Percentiles rank a stretch among this genome's conserved stretches.
phyloP scores from a whole-genome alignment of 2,888 invertebrate species.

The Tiliacea citrago region DNA sequence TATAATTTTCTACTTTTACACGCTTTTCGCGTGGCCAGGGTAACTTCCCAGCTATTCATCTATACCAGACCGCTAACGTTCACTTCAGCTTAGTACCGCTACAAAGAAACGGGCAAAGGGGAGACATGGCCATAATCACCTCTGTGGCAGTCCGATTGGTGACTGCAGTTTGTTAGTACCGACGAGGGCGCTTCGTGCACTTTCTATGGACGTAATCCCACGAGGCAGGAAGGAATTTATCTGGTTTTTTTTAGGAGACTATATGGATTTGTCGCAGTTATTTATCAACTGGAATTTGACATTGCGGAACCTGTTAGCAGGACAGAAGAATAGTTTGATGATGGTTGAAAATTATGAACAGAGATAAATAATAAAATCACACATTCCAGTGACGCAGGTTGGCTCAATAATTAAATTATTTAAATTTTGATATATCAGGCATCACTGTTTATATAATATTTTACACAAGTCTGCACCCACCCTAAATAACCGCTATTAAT shows the following conservation, averaged over 20 bases:
- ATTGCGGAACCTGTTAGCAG: neutral
- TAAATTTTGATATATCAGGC: neutral
- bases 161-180: constrained; percentile 18
- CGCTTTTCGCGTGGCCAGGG: neutral
- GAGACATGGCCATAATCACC: constrained; percentile 16
- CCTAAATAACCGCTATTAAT: neutral
- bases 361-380: neutral
- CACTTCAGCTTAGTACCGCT: neutral
- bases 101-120: constrained; percentile 17
- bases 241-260: constrained; percentile 2
- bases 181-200: neutral
- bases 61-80: neutral
- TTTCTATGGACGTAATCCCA: neutral
- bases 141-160: constrained; percentile 2
- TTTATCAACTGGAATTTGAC: neutral
- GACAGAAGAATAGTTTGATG: neutral
- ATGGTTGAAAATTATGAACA: neutral
- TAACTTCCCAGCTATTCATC: neutral
- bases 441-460: neutral
- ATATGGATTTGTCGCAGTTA: neutral
- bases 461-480: neutral
- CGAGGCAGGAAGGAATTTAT: neutral
- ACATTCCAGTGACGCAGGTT: neutral
- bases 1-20: neutral
- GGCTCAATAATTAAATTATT: neutral